Conservation (phyloP, 1,140 invertebrate species). For the Drosophila teissieri region DNA sequence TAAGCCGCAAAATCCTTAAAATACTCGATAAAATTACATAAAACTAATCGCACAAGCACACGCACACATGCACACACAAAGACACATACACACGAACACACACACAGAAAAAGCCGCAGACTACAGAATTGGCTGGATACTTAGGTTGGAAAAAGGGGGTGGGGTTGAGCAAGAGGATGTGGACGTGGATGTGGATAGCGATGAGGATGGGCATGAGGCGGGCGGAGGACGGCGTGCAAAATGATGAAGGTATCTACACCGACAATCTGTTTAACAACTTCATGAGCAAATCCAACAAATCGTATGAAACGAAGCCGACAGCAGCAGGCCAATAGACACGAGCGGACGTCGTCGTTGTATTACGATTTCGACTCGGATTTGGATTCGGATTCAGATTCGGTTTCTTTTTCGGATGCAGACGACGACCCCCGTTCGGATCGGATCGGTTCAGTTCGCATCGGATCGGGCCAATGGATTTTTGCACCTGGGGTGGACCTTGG, state of each 20-base stretch:
- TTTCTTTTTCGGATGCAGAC: slow-evolving; percentile 14
- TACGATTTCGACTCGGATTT: slow-evolving; percentile 37
- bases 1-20: slow-evolving; percentile 84
- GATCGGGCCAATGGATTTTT: slow-evolving; percentile 48
- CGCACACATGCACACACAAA: slow-evolving; percentile 55
- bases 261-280: slow-evolving; percentile 85
- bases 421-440: slow-evolving; percentile 41
- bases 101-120: slow-evolving; percentile 29
- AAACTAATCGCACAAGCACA: slow-evolving; percentile 83
- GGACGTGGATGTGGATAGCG: neutral
- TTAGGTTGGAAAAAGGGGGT: slow-evolving; percentile 9
- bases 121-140: slow-evolving; percentile 48
- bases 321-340: slow-evolving; percentile 40
- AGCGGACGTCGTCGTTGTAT: slow-evolving; percentile 29
- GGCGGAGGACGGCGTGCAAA: slow-evolving; percentile 57
- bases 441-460: slow-evolving; percentile 38
- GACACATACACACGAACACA: slow-evolving; percentile 46
- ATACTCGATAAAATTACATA: slow-evolving; percentile 85
- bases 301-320: slow-evolving; percentile 73
- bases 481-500: slow-evolving; percentile 21
- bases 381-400: slow-evolving; percentile 19
- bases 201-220: neutral
- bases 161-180: slow-evolving; percentile 2
- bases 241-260: slow-evolving; percentile 84
- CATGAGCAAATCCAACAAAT: slow-evolving; percentile 85